These are phyloP conservation scores for Morpho achilles DNA, from an alignment of 2,888 invertebrate genomes.

Conservation along the genomic window DNA sequence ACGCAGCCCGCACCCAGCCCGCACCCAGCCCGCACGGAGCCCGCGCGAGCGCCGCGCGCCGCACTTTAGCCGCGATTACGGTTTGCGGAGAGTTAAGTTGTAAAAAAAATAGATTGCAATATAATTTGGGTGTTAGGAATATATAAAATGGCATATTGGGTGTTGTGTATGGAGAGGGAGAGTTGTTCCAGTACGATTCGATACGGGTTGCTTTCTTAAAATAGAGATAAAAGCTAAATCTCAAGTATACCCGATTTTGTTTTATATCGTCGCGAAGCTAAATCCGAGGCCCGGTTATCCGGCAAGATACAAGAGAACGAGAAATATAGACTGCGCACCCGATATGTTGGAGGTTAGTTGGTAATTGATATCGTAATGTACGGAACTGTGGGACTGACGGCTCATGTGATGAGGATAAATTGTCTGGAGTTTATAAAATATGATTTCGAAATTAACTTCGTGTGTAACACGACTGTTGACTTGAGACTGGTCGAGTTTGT, in stretches of 20 bases:
- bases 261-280: too few relatives aligned
- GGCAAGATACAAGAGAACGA: background rate
- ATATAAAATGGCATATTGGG: constrained; percentile 67
- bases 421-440: constrained; percentile 40
- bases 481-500: constrained; percentile 64
- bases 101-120: constrained; percentile 70
- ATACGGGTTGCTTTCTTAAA: constrained; percentile 2
- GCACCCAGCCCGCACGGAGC: constrained; percentile 14
- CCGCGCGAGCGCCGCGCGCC: constrained; percentile 1
- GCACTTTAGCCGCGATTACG: constrained; percentile 43
- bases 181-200: constrained; percentile 17
- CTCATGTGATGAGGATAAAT: constrained; percentile 75
- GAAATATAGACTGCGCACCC: constrained; percentile 36
- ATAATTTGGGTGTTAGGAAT: constrained; percentile 65
- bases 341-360: constrained; percentile 52
- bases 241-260: too few relatives aligned
- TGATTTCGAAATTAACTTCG: constrained; percentile 55
- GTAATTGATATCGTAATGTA: constrained; percentile 58
- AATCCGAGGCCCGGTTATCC: too few relatives aligned
- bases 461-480: constrained; percentile 69
- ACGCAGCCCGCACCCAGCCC: constrained; percentile 22
- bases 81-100: constrained; percentile 60
- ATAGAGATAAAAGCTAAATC: background rate
- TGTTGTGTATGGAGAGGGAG: constrained; percentile 67
- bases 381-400: constrained; percentile 68